Evolutionary conservation across 2,113 vertebrate genomes (phyloP).

Genomic region (Oreochromis niloticus): DNA sequence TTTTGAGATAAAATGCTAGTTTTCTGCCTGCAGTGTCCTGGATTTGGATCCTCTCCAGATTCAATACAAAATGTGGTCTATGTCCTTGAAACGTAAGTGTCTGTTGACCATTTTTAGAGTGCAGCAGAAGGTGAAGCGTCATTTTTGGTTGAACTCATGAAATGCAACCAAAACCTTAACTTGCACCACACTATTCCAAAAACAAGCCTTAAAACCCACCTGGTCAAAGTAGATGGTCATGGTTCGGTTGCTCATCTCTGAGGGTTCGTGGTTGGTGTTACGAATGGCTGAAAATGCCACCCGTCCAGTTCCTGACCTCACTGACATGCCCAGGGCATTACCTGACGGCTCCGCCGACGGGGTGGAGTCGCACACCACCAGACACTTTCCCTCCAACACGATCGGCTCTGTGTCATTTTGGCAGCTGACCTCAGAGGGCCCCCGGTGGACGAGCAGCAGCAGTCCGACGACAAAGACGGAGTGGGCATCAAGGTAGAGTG

Average conservation of each 20-base stretch:
- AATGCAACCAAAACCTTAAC: background rate
- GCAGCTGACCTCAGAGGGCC: constrained; percentile 30
- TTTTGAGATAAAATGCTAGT: rapidly evolving
- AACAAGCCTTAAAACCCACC: constrained; percentile 36
- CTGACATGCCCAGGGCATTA: constrained; percentile 74
- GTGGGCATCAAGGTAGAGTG: background rate
- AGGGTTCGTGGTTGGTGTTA: constrained; percentile 77
- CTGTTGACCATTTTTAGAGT: background rate
- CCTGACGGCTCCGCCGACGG: constrained; percentile 65
- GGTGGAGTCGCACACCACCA: constrained; percentile 77
- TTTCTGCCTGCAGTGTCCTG: background rate
- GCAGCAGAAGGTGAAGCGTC: background rate
- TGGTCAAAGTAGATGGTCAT: constrained; percentile 80
- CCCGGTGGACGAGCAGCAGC: constrained; percentile 27
- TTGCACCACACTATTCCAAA: background rate
- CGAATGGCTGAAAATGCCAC: constrained; percentile 75
- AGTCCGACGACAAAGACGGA: constrained; percentile 3
- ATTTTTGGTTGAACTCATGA: background rate
- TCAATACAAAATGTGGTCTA: background rate
- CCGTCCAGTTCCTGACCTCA: constrained; percentile 68
- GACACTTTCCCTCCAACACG: constrained; percentile 75
- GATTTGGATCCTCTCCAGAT: background rate
- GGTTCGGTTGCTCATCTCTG: constrained; percentile 78
- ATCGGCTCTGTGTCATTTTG: constrained; percentile 78
- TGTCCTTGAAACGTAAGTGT: rapidly evolving